Conservation (phyloP, 92 coral and sea anemone genomes). For the Epizoanthus stellaris region DNA sequence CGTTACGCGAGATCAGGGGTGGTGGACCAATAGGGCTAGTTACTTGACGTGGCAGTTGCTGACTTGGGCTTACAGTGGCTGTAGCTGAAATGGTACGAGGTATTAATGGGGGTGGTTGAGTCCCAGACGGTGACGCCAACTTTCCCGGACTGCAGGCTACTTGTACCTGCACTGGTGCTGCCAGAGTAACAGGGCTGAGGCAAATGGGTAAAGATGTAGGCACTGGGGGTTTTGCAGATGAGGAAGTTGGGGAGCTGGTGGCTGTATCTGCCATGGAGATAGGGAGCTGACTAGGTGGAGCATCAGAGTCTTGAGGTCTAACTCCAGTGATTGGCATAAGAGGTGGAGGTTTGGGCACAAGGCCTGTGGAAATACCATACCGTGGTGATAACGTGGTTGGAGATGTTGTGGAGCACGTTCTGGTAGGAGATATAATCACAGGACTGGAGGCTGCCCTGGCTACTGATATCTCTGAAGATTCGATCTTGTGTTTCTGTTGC, state of each 20-base stretch:
- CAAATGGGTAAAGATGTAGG: conserved; percentile 7
- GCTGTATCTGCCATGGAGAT: conserved; percentile 46
- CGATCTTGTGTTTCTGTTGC: conserved; percentile 5
- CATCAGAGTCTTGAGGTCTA: conserved; percentile 43
- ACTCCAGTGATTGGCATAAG: conserved; percentile 93
- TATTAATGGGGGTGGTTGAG: conserved; percentile 65
- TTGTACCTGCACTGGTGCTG: neutral
- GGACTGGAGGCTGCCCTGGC: conserved; percentile 12
- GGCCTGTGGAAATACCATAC: conserved; percentile 93
- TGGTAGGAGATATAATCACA: conserved; percentile 17
- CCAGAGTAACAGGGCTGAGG: conserved; percentile 7
- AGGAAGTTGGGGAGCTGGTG: neutral
- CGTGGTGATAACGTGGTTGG: conserved; percentile 62
- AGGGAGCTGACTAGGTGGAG: conserved; percentile 23
- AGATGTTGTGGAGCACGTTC: conserved; percentile 34
- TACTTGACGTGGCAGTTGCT: conserved; percentile 46
- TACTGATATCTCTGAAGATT: conserved; percentile 3
- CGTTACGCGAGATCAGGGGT: conserved; percentile 70
- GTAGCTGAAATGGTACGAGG: conserved; percentile 47
- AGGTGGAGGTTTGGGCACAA: conserved; percentile 95
- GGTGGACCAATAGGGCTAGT: conserved; percentile 77
- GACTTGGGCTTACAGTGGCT: conserved; percentile 51
- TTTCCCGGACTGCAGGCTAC: conserved; percentile 7
- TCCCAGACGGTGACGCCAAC: conserved; percentile 8
- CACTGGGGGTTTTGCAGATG: neutral